phyloP scores from a whole-genome alignment of 2,797 vertebrate species.

The Coregonus sp. region DNA sequence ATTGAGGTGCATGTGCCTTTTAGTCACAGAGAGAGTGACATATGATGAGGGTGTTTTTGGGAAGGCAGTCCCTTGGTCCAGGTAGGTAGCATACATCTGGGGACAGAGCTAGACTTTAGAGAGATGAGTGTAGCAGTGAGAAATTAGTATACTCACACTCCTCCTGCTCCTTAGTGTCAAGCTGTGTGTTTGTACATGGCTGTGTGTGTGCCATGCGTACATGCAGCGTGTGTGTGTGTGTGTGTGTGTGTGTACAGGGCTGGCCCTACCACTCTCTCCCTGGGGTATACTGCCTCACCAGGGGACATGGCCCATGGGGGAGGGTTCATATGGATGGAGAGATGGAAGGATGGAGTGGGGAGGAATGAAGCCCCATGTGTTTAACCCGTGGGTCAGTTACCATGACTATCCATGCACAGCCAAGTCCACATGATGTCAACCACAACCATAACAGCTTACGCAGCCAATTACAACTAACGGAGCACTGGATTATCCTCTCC shows the following conservation, averaged over 20 bases:
- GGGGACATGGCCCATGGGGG: background rate
- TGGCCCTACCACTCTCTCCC: constrained; percentile 14
- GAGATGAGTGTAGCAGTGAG: background rate
- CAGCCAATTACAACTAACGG: constrained; percentile 14
- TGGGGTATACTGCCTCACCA: constrained; percentile 12
- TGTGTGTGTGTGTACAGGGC: background rate
- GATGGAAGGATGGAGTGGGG: background rate
- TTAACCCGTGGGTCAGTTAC: constrained; percentile 4
- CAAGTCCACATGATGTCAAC: constrained; percentile 15
- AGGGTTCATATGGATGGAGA: background rate
- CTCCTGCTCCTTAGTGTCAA: background rate
- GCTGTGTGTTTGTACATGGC: constrained; percentile 1
- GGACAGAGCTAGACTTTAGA: too few relatives aligned
- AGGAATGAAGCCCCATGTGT: constrained; percentile 14
- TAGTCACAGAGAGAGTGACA: background rate
- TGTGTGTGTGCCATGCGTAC: constrained; percentile 15
- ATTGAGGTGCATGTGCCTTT: background rate
- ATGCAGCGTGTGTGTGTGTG: background rate
- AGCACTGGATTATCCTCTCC: constrained; percentile 7
- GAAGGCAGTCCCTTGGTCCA: background rate
- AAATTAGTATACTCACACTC: background rate
- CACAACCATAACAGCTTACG: constrained; percentile 14
- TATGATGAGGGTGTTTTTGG: background rate
- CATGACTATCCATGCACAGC: constrained; percentile 14
- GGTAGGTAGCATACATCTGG: background rate